Base-by-base conservation (phyloP, 2,113 vertebrate genomes). In the Chaetodon auriga region DNA sequence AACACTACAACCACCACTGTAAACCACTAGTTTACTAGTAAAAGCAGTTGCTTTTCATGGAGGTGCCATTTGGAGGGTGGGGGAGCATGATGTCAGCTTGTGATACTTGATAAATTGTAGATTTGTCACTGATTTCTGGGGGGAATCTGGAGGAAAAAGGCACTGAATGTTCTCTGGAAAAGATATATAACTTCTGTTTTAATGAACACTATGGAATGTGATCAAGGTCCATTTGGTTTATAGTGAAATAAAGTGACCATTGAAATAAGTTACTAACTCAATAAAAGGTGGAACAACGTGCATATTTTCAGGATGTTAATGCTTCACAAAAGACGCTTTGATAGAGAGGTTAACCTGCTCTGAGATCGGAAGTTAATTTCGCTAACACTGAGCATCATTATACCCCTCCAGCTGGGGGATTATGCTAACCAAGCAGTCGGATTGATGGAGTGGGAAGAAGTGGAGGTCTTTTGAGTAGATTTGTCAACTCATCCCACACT, bases 391-490 rank as follows among this genome's bases (percentile, higher is more conserved):
- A 75, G 65, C 5, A 54, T 54, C 53, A 7, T 7, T 1, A 18
- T 30, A 53, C 19, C 48, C 77, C 55, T 30, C 69, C 72, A 73
- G 58, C 48, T 30, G 48, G 14, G 60, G 55, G 84, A 89, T 86
- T 91, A 91, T 81, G 85, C 55, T 63, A 89, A 92, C 30, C 19
- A 79, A 83, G 38, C 79, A 68, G 75, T 21, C 7, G 5, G 66
- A 81, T n/a, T 80, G 87, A 72, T 84, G 48, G 63, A 38, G 65
- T 72, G 58, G 48, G 38, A 90, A 69, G 36, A 78, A 36, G 30
- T 36, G 51, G 74, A 62, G 30, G 30, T 53, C 72, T 82, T 75
- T 58, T 30, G 30, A 79, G 71, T 23, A 68, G 78, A 90, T 88
- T 75, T 71, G 79, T 86, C 74, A 83, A 79, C 80, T 78, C 68